Conservation (phyloP, 53 echinoderm and acorn worm genomes). For the Paelopatides confundens region DNA sequence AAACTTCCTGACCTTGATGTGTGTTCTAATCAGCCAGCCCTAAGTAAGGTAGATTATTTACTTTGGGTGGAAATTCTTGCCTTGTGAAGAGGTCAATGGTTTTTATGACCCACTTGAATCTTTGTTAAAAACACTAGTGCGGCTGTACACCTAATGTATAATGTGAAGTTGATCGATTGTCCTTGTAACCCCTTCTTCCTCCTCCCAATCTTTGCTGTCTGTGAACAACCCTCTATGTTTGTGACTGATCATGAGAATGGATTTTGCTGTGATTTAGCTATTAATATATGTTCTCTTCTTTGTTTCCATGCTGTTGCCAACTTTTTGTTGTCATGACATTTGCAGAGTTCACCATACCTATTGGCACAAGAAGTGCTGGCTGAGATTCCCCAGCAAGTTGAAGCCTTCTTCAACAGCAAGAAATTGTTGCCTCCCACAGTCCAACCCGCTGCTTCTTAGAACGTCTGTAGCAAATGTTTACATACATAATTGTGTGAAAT, state of each 20-base stretch:
- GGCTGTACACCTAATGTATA: too few species aligned
- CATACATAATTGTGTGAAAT: neutral
- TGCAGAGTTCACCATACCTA: slow-evolving; percentile 37
- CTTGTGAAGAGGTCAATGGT: too few species aligned
- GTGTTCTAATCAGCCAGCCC: too few species aligned
- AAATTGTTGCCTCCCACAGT: slow-evolving; percentile 15
- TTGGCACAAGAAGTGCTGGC: slow-evolving; percentile 49
- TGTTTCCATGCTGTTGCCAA: slow-evolving; percentile 4
- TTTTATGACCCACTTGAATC: too few species aligned
- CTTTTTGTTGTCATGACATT: neutral
- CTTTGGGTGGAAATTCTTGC: too few species aligned
- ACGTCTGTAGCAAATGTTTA: neutral
- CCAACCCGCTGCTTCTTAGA: slow-evolving; percentile 21
- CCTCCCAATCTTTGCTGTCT: neutral
- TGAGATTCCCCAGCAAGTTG: slow-evolving; percentile 49
- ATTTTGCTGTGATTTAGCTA: slow-evolving; percentile 34
- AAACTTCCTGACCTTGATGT: too few species aligned
- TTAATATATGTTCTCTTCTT: slow-evolving; percentile 18
- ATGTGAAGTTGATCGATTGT: too few species aligned
- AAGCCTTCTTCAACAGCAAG: slow-evolving; percentile 33
- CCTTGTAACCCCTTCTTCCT: neutral
- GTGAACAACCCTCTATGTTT: neutral
- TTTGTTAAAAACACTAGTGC: too few species aligned
- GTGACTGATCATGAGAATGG: neutral
- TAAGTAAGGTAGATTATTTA: too few species aligned